Evolutionary conservation across 2,113 vertebrate species (phyloP).

Genomic region (Lasiurus cinereus): DNA sequence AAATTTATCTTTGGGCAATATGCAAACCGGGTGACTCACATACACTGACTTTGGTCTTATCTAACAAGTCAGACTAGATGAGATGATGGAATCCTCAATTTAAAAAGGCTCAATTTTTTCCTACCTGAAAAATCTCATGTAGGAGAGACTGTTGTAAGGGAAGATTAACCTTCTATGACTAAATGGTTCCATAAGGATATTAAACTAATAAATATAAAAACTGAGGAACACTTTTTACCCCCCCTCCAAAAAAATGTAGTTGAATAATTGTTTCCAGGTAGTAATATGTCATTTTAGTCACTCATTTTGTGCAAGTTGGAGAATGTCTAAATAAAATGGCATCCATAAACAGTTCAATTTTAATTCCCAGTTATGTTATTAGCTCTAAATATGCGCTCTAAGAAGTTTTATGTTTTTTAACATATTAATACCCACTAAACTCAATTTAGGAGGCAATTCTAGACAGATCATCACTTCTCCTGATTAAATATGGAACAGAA

Average conservation of each 20-base stretch:
- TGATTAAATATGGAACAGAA: not conserved
- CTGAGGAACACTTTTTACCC: not conserved
- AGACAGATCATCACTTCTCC: not conserved
- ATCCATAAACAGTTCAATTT: not conserved
- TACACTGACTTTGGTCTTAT: not conserved
- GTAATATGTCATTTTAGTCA: not conserved
- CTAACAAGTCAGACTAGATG: not conserved
- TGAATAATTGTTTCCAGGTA: constrained; percentile 9
- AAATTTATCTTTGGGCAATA: constrained; percentile 17
- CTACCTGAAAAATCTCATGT: not conserved
- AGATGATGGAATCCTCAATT: not conserved
- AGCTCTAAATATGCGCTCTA: not conserved
- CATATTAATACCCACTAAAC: not conserved
- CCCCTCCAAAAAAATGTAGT: not conserved
- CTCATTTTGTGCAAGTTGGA: constrained; percentile 32
- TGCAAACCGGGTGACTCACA: not conserved
- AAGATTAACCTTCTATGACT: constrained; percentile 32
- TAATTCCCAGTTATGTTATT: not conserved
- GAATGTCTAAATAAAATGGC: constrained; percentile 27
- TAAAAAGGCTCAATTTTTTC: constrained; percentile 28
- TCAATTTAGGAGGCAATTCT: constrained; percentile 22
- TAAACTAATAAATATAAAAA: constrained; percentile 39
- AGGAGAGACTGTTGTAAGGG: not conserved
- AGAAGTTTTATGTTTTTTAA: constrained; percentile 40
- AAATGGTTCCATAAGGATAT: not conserved